Percentiles rank a stretch among this genome's conserved stretches.
These are phyloP conservation scores for Brachypodius melanocephalos DNA, from an alignment of 2,113 vertebrate genomes.

Conservation along the genomic window DNA sequence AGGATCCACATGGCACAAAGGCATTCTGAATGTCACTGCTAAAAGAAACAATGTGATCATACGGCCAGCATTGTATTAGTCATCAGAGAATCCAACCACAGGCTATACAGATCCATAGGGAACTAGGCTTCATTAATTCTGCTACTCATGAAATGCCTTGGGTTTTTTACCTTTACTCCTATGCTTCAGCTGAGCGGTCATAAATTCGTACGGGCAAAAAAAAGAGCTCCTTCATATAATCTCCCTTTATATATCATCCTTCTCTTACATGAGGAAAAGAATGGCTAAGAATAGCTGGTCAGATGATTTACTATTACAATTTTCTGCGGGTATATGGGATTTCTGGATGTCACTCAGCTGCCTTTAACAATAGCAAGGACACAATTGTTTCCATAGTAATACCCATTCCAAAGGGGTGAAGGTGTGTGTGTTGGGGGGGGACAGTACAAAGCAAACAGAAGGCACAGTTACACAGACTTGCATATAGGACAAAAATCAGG, in stretches of 20 bases:
- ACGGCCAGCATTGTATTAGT: neutral
- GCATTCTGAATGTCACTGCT: neutral
- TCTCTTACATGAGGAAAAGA: slow-evolving; percentile 36
- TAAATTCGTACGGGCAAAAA: neutral
- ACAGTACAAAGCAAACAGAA: slow-evolving; percentile 30
- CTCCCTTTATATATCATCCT: slow-evolving; percentile 35
- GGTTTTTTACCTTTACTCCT: slow-evolving; percentile 42
- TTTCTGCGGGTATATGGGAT: slow-evolving; percentile 54
- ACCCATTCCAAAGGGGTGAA: slow-evolving; percentile 48
- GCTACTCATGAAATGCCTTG: slow-evolving; percentile 13
- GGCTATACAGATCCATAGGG: slow-evolving; percentile 30
- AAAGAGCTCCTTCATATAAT: slow-evolving; percentile 39
- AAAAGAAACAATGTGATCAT: slow-evolving; percentile 31
- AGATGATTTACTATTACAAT: slow-evolving; percentile 69
- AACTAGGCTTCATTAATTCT: slow-evolving; percentile 53
- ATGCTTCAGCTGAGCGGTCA: neutral
- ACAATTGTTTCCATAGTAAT: slow-evolving; percentile 68
- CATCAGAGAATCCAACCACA: slow-evolving; percentile 39
- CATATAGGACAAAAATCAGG: slow-evolving; percentile 28
- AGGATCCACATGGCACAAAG: slow-evolving; percentile 9
- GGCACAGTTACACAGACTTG: slow-evolving; percentile 2
- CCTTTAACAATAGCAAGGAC: slow-evolving; percentile 59
- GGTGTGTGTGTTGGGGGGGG: slow-evolving; percentile 29
- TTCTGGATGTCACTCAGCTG: slow-evolving; percentile 60
- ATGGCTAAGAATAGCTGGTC: slow-evolving; percentile 60